These are phyloP conservation scores for Ennomos erosarius DNA, from an alignment of 2,888 invertebrate genomes.

Conservation along the genomic window DNA sequence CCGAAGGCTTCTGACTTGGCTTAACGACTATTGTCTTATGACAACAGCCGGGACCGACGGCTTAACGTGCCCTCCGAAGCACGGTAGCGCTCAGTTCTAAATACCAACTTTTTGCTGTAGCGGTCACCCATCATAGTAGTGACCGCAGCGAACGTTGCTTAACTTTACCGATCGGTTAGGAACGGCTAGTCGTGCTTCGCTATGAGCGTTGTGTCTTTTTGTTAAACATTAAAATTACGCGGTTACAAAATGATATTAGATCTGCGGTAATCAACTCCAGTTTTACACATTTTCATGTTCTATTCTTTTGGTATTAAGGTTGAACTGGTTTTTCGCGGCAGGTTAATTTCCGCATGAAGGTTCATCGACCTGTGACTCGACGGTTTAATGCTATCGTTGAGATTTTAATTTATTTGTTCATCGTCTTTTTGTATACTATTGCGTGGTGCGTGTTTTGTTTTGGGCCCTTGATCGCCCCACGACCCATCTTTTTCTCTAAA, in stretches of 20 bases:
- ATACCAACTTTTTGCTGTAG: no score
- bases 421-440: conserved; percentile 5
- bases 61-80: no score
- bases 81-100: no score
- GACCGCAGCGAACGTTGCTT: no score
- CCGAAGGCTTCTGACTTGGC: no score
- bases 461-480: background rate
- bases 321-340: background rate
- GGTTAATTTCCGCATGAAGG: conserved; percentile 14
- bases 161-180: no score
- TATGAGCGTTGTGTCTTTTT: no score
- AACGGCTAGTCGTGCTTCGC: no score
- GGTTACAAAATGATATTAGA: conserved; percentile 18
- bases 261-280: conserved; percentile 6
- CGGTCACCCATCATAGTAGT: no score
- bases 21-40: no score
- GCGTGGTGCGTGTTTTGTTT: background rate
- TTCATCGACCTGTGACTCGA: conserved; percentile 20
- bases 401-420: conserved; percentile 24
- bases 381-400: conserved; percentile 17
- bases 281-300: background rate
- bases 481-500: no score
- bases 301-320: background rate
- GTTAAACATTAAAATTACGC: conserved; percentile 19
- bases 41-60: no score